Evolutionary conservation across 1,140 invertebrate genomes (phyloP), one percentile per base, ranked within the genome.

Genomic region (Neodiprion pinetum): DNA sequence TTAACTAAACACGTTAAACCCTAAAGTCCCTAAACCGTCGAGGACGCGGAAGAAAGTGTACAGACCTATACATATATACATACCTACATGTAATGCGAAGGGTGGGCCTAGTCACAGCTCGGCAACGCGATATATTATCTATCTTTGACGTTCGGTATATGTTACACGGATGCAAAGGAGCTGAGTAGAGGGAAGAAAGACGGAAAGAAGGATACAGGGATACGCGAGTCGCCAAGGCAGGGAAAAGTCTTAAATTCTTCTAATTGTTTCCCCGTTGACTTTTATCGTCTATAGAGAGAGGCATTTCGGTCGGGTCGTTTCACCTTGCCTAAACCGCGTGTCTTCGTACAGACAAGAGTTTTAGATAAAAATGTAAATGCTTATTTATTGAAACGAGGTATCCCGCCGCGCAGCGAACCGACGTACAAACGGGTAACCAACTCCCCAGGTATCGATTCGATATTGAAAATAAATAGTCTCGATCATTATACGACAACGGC

Each of bases 221-320:
- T 40, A 40, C 28, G 28, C 5, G 28, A 40, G 28, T 40, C 28
- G 28, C 5, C 28, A 40, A 40, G 28, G 28, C 28, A 5, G 5
- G 28, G 28, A 40, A 5, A 5, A 40, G 28, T 40, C 28, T 61
- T 61, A 14, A 61, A 61, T 61, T 17, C 28, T 40, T 40, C 28
- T 61, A 61, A 61, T 61, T 61, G 53, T 61, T 61, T 61, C n/a
- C 53, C 53, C 11, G n/a, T 17, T 61, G 53, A 61, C 53, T 61
- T 61, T 61, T 61, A 61, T 61, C n/a, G n/a, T 2, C 28, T 40
- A 40, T 40, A 40, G 28, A 40, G 28, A 40, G 28, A 40, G 28
- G 28, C 28, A 40, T 40, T 40, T 40, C 28, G 28, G 28, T 5
- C 28, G 28, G 28, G 28, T 2, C 28, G 28, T 40, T 40, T 40